Conservation (phyloP, 2,113 vertebrate species). For the Orientallactaga bullata region DNA sequence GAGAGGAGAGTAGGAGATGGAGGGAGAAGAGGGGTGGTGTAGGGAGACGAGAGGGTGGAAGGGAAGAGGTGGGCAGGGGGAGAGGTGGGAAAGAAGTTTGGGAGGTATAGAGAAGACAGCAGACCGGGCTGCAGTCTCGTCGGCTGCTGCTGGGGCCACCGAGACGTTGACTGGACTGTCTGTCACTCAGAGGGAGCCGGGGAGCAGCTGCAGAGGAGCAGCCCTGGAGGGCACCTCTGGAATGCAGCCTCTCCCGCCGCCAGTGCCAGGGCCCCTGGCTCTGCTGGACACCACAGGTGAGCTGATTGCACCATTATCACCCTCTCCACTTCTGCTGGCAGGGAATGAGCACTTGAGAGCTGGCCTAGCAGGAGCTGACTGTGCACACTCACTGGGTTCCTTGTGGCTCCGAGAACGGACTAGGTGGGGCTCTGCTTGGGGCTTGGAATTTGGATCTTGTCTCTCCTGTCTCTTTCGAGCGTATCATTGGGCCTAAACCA, state of each 20-base stretch:
- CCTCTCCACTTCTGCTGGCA: not conserved
- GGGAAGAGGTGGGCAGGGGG: not conserved
- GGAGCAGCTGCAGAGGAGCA: not conserved
- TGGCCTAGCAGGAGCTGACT: not conserved
- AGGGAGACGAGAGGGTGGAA: not conserved
- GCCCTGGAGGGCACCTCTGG: not conserved
- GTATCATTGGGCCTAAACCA: no score
- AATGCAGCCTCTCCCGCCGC: slow-evolving; percentile 54
- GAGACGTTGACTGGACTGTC: no score
- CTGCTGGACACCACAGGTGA: slow-evolving; percentile 84
- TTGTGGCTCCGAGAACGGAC: not conserved
- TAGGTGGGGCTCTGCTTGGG: not conserved
- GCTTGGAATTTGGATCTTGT: not conserved
- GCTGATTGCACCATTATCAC: not conserved
- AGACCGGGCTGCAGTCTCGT: not conserved
- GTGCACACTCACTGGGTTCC: not conserved
- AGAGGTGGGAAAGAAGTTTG: no score
- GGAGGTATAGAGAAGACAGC: not conserved
- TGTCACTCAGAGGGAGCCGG: not conserved
- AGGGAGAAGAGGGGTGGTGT: not conserved
- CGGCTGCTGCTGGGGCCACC: not conserved
- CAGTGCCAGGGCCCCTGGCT: slow-evolving; percentile 71
- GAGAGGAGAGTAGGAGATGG: not conserved
- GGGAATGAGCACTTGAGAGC: not conserved
- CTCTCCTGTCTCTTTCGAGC: not conserved